Evolutionary conservation across 37 sponge, comb jelly and placozoan genomes (phyloP).

Genomic region (Lycopodina hypogea): DNA sequence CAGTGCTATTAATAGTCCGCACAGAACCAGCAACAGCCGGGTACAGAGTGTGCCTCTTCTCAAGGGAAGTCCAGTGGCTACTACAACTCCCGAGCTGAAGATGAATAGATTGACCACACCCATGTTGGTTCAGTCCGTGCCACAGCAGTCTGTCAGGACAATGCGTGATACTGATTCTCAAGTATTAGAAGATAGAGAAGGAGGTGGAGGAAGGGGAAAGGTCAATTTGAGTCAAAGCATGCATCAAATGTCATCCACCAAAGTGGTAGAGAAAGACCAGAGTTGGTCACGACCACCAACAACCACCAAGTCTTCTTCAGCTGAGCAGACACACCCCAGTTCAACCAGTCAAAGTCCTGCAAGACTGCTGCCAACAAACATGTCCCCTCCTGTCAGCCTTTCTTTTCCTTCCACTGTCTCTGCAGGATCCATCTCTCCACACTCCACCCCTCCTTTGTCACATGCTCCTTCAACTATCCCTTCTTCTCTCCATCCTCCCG

Average conservation of each 20-base stretch:
- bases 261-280: too few species aligned
- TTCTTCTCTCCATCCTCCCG: background rate
- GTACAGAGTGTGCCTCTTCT: background rate
- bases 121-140: background rate
- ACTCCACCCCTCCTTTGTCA: background rate
- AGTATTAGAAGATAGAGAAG: background rate
- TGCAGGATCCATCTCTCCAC: too few species aligned
- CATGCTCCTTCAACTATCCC: background rate
- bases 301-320: too few species aligned
- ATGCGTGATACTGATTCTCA: background rate
- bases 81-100: conserved; percentile 3
- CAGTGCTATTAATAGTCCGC: too few species aligned
- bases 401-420: too few species aligned
- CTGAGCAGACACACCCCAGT: too few species aligned
- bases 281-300: too few species aligned
- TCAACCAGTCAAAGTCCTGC: too few species aligned
- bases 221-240: background rate
- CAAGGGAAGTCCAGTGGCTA: background rate
- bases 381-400: too few species aligned
- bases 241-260: too few species aligned
- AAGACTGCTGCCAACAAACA: too few species aligned
- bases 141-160: background rate
- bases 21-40: too few species aligned
- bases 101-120: conserved; percentile 6
- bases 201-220: background rate